These are phyloP conservation scores for Pseudoips prasinana DNA, from an alignment of 2,888 invertebrate genomes.

Conservation along the genomic window DNA sequence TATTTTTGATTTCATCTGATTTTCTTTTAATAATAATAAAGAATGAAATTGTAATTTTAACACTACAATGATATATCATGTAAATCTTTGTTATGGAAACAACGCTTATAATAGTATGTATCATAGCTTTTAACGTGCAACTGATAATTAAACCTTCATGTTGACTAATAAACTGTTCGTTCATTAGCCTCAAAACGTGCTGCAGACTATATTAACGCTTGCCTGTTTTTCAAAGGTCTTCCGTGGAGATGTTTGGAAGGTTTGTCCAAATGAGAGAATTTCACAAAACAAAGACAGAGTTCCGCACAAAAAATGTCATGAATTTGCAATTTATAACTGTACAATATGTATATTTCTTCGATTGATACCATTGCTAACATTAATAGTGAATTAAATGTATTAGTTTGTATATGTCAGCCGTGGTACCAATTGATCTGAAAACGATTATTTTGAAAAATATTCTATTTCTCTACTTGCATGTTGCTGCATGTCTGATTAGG, in stretches of 20 bases:
- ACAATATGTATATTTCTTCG: conserved; percentile 37
- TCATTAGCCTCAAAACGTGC: conserved; percentile 66
- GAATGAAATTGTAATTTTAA: too few species aligned
- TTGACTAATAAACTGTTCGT: conserved; percentile 48
- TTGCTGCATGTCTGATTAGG: conserved; percentile 79
- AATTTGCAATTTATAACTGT: conserved; percentile 48
- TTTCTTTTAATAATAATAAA: too few species aligned
- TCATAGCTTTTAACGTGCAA: conserved; percentile 24
- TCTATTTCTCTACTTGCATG: conserved; percentile 77
- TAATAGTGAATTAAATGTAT: conserved; percentile 17
- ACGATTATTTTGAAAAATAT: conserved; percentile 48
- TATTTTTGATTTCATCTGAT: too few species aligned
- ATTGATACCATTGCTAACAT: conserved; percentile 60
- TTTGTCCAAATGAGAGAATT: conserved; percentile 79
- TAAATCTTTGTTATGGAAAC: too few species aligned
- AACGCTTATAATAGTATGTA: too few species aligned
- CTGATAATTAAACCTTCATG: conserved; percentile 23
- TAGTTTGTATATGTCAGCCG: conserved; percentile 34
- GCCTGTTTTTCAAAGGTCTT: conserved; percentile 83
- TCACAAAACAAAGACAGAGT: conserved; percentile 65
- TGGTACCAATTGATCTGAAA: conserved; percentile 56
- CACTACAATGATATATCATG: too few species aligned
- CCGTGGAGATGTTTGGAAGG: conserved; percentile 85
- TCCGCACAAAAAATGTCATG: conserved; percentile 61
- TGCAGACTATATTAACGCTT: conserved; percentile 71